Conservation (phyloP, 2,113 vertebrate genomes). For the Colistium nudipinnis region DNA sequence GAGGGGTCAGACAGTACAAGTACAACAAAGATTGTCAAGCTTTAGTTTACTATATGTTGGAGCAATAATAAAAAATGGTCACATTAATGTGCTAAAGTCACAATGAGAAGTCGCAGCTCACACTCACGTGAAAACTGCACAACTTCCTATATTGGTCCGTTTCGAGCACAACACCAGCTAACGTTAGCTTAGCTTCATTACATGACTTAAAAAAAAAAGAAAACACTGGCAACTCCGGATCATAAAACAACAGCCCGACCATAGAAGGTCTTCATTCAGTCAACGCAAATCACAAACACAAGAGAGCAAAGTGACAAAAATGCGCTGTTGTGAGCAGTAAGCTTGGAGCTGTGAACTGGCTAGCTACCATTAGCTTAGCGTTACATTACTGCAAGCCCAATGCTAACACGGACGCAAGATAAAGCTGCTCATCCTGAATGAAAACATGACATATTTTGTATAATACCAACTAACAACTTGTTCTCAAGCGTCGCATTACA, state of each 20-base stretch:
- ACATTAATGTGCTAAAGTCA: conserved; percentile 11
- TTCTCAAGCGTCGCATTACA: no score
- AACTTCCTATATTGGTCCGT: conserved; percentile 45
- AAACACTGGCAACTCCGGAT: fast-evolving
- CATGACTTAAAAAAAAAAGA: background rate
- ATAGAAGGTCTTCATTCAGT: fast-evolving
- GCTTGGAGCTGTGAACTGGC: background rate
- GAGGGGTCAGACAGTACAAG: background rate
- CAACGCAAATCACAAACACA: background rate
- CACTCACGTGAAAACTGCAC: conserved; percentile 60
- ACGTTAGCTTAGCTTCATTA: background rate
- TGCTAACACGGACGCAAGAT: background rate
- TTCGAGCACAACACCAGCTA: background rate
- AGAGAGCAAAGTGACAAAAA: background rate
- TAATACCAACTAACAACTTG: no score
- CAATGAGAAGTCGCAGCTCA: conserved; percentile 45
- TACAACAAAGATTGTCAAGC: no score
- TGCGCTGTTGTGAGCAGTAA: background rate
- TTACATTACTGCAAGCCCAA: background rate
- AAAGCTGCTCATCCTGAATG: fast-evolving
- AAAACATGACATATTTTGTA: no score
- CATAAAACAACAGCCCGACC: background rate
- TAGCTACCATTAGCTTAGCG: conserved; percentile 15
- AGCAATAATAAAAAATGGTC: background rate
- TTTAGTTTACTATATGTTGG: background rate